Evolutionary conservation across 2,797 vertebrate genomes (phyloP), one percentile per base, ranked within the genome.

Genomic region (Sciurus vulgaris): DNA sequence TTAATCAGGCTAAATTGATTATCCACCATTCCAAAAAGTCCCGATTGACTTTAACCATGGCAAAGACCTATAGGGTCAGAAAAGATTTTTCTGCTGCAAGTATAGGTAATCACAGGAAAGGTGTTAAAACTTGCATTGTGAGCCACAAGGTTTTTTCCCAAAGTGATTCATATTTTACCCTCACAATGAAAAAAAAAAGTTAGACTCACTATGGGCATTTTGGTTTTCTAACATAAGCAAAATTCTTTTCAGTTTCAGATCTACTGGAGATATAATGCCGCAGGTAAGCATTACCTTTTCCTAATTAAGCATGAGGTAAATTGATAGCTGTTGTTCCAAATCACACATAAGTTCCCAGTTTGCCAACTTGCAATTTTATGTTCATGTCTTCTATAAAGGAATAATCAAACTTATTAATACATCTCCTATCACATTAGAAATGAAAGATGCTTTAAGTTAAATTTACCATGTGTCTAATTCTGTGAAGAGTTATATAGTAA

Each of bases 1-100:
- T 97, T 97, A 98, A 98, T 98, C 96, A 98, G 72, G 91, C 26
- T 97, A 97, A 98, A 97, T 97, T 96, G 97, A 98, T 96, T 94
- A 98, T 93, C 83, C 93, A 96, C 97, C 76, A 95, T 93, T 84
- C 95, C 96, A 73, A 96, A 93, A 97, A 97, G 93, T 91, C 89
- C 78, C 85, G 0, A 78, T 38, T 95, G 96, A 67, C 70, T 96
- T 96, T 86, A 94, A 92, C 70, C n/a, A 59, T 91, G 72, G 70
- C 74, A 94, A 96, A 97, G 65, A 51, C 93, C 82, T 74, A 94
- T 28, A 73, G 30, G 73, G 89, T 96, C 94, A 96, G 84, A 93
- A 86, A 88, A 79, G 70, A 95, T 86, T 93, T 96, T 94, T 91
- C 86, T 97, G 82, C 76, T n/a, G 90, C 44, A 90, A 44, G 41